phyloP scores from a whole-genome alignment of 2,888 invertebrate species.

The Acrobasis suavella region DNA sequence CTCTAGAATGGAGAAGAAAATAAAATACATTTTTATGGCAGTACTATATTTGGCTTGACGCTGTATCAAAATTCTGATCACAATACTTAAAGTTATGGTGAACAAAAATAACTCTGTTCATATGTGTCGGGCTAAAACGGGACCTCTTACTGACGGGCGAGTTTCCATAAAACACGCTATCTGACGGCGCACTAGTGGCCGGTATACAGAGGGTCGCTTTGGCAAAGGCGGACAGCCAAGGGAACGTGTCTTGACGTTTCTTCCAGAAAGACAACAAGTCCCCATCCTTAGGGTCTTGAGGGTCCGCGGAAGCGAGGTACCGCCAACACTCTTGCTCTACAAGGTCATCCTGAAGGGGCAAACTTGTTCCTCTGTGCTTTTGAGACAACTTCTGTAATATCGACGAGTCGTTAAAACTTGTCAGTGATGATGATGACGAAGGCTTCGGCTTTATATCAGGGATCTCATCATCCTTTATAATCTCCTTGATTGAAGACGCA shows the following conservation, averaged over 20 bases:
- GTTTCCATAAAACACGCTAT: slow-evolving; percentile 25
- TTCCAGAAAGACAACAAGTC: slow-evolving; percentile 24
- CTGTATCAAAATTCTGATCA: neutral
- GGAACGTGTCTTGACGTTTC: slow-evolving; percentile 17
- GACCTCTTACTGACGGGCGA: neutral
- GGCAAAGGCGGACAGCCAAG: slow-evolving; percentile 19
- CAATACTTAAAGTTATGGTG: slow-evolving; percentile 4
- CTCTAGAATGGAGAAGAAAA: no score
- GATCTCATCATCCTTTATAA: neutral
- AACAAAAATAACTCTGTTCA: slow-evolving; percentile 7
- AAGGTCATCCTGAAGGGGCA: slow-evolving; percentile 1
- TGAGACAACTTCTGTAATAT: neutral
- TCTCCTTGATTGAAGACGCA: slow-evolving; percentile 1
- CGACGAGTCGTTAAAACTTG: neutral
- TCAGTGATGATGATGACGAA: neutral
- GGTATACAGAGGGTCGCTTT: slow-evolving; percentile 22
- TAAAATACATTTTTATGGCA: neutral
- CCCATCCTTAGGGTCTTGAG: slow-evolving; percentile 14
- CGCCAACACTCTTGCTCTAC: slow-evolving; percentile 13
- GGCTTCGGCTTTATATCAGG: neutral
- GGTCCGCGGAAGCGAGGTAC: slow-evolving; percentile 17
- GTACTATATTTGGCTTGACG: neutral
- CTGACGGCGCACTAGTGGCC: slow-evolving; percentile 26
- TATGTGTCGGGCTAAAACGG: neutral
- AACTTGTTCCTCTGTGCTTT: slow-evolving; percentile 2